phyloP scores from a whole-genome alignment of 2,888 invertebrate genomes.

The Cinara cedri region DNA sequence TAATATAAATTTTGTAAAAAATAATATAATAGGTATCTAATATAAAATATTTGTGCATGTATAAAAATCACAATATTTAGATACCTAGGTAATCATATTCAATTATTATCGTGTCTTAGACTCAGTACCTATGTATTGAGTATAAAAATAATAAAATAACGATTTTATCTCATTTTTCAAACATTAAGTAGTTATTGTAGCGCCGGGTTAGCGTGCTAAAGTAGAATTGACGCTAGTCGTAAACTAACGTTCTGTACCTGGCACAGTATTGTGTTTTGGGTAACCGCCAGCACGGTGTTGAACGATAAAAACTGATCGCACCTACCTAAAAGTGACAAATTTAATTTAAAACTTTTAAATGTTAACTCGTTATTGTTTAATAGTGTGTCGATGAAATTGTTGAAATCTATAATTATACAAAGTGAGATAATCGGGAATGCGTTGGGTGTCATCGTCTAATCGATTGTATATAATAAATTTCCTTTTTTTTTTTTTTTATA shows the following conservation, averaged over 20 bases:
- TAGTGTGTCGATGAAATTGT: neutral
- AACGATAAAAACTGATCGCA: conserved; percentile 51
- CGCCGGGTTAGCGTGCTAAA: conserved; percentile 43
- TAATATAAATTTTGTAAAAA: no score
- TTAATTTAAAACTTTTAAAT: conserved; percentile 54
- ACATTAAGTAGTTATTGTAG: conserved; percentile 43
- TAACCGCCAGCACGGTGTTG: conserved; percentile 41
- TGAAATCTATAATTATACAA: conserved; percentile 15
- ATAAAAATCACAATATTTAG: neutral
- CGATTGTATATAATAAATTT: no score
- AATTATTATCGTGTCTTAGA: conserved; percentile 42
- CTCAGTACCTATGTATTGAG: conserved; percentile 1
- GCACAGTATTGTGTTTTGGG: conserved; percentile 44
- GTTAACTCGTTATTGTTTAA: conserved; percentile 14
- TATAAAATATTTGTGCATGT: neutral
- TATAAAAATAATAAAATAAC: conserved; percentile 45
- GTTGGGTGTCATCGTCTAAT: no score
- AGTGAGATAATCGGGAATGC: no score
- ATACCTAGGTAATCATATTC: conserved; percentile 23
- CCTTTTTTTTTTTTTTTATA: no score
- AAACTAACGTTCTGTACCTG: conserved; percentile 50
- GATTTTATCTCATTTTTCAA: conserved; percentile 50
- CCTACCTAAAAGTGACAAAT: conserved; percentile 54
- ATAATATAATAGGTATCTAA: neutral
- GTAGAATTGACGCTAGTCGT: conserved; percentile 38